Percentiles rank a stretch among this genome's conserved stretches.
phyloP scores from a whole-genome alignment of 2,113 vertebrate species.

The Solea solea region DNA sequence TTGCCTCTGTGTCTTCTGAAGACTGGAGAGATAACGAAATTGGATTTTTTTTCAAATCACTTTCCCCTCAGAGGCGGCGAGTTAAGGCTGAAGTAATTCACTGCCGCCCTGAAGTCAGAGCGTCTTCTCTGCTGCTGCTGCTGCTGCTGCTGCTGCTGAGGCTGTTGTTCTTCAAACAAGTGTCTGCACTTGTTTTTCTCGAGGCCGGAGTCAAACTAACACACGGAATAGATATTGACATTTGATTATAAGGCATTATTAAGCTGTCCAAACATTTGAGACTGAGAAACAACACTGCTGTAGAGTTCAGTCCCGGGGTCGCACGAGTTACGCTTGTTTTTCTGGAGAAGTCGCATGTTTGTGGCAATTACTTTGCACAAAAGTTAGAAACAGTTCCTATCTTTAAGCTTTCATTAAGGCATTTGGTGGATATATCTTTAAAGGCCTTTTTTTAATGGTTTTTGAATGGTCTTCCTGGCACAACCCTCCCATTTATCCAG shows the following conservation, averaged over 20 bases:
- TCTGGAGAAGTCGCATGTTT: too few relatives aligned
- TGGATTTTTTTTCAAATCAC: slow-evolving; percentile 56
- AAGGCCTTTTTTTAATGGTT: too few relatives aligned
- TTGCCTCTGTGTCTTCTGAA: slow-evolving; percentile 28
- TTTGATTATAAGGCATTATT: neutral
- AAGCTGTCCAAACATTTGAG: neutral
- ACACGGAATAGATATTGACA: neutral
- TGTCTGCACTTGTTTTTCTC: neutral
- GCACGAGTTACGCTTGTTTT: neutral
- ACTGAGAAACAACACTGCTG: neutral
- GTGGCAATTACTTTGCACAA: too few relatives aligned
- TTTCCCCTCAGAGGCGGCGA: slow-evolving; percentile 23
- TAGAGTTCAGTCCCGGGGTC: too few relatives aligned
- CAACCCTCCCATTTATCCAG: too few relatives aligned
- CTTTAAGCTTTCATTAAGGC: too few relatives aligned
- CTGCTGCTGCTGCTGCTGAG: neutral
- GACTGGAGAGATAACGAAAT: slow-evolving; percentile 37
- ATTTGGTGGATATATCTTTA: too few relatives aligned
- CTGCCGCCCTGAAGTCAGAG: slow-evolving; percentile 13
- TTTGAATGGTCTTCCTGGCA: too few relatives aligned
- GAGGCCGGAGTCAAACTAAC: neutral
- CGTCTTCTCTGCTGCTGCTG: neutral
- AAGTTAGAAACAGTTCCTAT: too few relatives aligned
- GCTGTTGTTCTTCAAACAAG: neutral
- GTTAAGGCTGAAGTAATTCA: slow-evolving; percentile 27